Evolutionary conservation across 2,113 vertebrate genomes (phyloP).

Genomic region (Astur gentilis): DNA sequence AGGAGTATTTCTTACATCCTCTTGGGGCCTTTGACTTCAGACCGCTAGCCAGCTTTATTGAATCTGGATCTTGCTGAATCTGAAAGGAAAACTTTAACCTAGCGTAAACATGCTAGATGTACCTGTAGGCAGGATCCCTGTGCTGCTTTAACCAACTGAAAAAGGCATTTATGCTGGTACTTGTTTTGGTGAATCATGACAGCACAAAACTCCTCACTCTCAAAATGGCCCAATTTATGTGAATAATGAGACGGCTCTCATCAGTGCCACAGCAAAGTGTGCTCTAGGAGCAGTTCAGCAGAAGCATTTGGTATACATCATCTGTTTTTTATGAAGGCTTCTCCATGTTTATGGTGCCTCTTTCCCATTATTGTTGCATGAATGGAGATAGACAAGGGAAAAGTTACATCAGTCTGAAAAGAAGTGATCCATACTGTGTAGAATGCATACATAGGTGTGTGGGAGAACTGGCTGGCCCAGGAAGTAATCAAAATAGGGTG

Average conservation of each 20-base stretch:
- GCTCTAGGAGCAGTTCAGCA: background rate
- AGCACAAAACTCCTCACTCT: fast-evolving
- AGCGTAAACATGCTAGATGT: background rate
- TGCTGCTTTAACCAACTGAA: background rate
- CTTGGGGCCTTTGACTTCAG: background rate
- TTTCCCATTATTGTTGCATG: background rate
- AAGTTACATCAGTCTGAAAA: background rate
- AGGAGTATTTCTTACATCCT: background rate
- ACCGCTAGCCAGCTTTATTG: background rate
- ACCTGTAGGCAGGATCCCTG: background rate
- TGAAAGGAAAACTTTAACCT: background rate
- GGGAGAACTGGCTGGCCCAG: background rate
- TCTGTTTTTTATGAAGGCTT: background rate
- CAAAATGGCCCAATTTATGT: background rate
- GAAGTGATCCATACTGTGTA: background rate
- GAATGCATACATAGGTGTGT: background rate
- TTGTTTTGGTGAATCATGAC: background rate
- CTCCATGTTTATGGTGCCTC: background rate
- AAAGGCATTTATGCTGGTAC: background rate
- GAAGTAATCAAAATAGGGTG: background rate
- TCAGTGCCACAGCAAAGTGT: background rate
- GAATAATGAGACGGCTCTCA: background rate
- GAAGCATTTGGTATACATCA: background rate
- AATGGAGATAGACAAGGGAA: background rate
- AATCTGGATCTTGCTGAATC: background rate